phyloP scores from a whole-genome alignment of 2,113 vertebrate species.

The Tiliqua scincoides region DNA sequence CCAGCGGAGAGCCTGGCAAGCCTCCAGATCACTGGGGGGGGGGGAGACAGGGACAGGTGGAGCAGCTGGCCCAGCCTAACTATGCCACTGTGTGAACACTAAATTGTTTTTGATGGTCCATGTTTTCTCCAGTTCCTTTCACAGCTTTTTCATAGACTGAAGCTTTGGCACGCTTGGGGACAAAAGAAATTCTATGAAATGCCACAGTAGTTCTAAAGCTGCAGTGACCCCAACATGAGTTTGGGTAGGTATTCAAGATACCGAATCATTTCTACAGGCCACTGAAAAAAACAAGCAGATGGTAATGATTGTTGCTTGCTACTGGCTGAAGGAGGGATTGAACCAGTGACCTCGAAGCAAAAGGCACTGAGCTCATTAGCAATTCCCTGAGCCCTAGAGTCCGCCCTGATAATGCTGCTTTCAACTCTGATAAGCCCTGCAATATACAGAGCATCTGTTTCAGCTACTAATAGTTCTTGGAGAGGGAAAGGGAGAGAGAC shows the following conservation, averaged over 20 bases:
- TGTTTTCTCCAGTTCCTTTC: neutral
- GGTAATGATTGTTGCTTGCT: slow-evolving; percentile 25
- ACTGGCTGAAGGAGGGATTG: slow-evolving; percentile 35
- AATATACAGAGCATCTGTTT: slow-evolving; percentile 28
- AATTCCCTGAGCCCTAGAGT: neutral
- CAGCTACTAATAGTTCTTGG: slow-evolving; percentile 26
- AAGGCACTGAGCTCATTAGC: slow-evolving; percentile 23
- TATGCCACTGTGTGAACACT: too few species aligned
- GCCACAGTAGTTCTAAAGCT: neutral
- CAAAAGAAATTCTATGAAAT: neutral
- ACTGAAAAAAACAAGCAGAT: slow-evolving; percentile 40
- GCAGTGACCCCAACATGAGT: slow-evolving; percentile 4
- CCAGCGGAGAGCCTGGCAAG: too few species aligned
- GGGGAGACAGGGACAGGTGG: too few species aligned
- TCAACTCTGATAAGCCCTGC: slow-evolving; percentile 12
- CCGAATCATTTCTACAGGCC: slow-evolving; percentile 25
- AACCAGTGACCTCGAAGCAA: slow-evolving; percentile 26
- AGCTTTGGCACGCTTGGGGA: neutral
- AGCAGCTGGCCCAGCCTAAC: too few species aligned
- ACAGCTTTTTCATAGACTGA: neutral
- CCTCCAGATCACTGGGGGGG: too few species aligned
- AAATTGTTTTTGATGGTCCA: neutral
- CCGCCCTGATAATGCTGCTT: slow-evolving; percentile 22
- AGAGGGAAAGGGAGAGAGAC: neutral
- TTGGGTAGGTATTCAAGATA: slow-evolving; percentile 12